These are phyloP conservation scores for Amphipyra tragopoginis DNA, from an alignment of 2,888 invertebrate genomes.

Conservation along the genomic window DNA sequence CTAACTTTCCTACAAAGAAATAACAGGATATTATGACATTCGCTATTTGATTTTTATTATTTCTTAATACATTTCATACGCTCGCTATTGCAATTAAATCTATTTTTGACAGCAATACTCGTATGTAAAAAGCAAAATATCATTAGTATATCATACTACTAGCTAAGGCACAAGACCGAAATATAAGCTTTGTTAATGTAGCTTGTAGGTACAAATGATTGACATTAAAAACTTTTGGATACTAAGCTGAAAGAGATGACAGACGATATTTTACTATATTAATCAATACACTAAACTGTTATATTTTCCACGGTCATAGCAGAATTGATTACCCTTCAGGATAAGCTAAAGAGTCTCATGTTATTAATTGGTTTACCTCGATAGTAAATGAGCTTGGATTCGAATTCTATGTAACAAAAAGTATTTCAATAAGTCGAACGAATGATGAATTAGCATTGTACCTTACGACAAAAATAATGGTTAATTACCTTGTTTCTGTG, in stretches of 20 bases:
- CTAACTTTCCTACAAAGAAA: slow-evolving; percentile 23
- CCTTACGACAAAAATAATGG: slow-evolving; percentile 18
- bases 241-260: no score
- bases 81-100: no score
- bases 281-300: background rate
- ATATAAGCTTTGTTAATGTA: background rate
- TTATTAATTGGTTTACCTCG: slow-evolving; percentile 7
- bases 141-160: no score
- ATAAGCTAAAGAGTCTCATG: slow-evolving; percentile 5
- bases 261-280: background rate
- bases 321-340: slow-evolving; percentile 26
- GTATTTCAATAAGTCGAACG: slow-evolving; percentile 28
- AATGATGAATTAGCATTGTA: slow-evolving; percentile 35
- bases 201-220: background rate
- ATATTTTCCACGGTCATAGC: background rate
- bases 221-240: background rate
- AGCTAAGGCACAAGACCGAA: no score
- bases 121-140: slow-evolving; percentile 2
- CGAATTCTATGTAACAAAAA: slow-evolving; percentile 1
- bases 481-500: slow-evolving; percentile 33
- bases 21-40: slow-evolving; percentile 31
- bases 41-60: slow-evolving; percentile 16
- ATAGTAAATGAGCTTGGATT: slow-evolving; percentile 6
- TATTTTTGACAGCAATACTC: no score
- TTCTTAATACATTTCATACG: background rate